Base-by-base conservation (phyloP, 2,797 vertebrate genomes). In the Gymnodraco acuticeps region DNA sequence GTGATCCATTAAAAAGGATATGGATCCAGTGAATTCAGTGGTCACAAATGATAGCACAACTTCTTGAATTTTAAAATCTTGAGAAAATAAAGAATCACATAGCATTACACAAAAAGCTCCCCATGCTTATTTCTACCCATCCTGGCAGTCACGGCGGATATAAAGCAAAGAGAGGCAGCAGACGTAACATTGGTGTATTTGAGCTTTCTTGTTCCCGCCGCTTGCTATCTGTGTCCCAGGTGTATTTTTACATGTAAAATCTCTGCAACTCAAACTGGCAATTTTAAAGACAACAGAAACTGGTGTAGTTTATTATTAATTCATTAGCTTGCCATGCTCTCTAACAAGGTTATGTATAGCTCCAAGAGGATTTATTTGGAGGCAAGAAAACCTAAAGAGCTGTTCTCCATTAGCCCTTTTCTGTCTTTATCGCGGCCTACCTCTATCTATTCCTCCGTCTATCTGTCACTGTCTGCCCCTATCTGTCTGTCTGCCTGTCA, bases 271-370 rank as follows among this genome's bases (percentile, higher is more conserved):
- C 58, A 84, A 85, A 84, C 53, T n/a, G 56, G 54, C 72, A 80
- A 70, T 80, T 81, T 78, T 74, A 62, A 83, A 71, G 76, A 87
- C 50, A 77, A 75, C 14, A 33, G 70, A 82, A 75, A 77, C 20
- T 27, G n/a, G 45, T 80, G 64, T 79, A 58, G 77, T 78, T 82
- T 73, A 76, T 83, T 69, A 81, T 88, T 80, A 81, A 87, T 91
- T 73, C 76, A 78, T 76, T 74, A 58, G 60, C 70, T 63, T 78
- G 62, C 72, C 58, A 10, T 47, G 33, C 58, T 54, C 51, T 64
- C 11, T 56, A 58, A 77, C 38, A 38, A 43, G 19, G 15, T 73
- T 88, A 77, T 82, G 78, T 74, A 61, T 81, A 73, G 15, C 43
- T 56, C 19, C 10, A 31, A 46, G 53, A 60, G 7, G 19, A 13